phyloP scores from a whole-genome alignment of 2,113 vertebrate genomes.

The Raja brachyura region DNA sequence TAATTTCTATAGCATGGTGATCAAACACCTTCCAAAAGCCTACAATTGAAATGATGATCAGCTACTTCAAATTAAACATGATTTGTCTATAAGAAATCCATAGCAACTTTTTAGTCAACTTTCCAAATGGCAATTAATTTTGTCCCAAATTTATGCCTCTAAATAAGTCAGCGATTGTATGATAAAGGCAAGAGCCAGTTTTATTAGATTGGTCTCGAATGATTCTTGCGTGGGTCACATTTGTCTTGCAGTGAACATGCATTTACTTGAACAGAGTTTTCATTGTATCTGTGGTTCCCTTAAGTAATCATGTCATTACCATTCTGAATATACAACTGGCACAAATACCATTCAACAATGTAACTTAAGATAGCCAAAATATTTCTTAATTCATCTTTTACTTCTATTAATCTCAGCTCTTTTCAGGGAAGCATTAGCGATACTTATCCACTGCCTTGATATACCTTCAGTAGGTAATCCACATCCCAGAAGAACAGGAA shows the following conservation, averaged over 20 bases:
- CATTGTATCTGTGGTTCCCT: background rate
- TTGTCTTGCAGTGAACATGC: background rate
- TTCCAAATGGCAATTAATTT: background rate
- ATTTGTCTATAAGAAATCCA: background rate
- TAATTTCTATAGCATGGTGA: too few relatives aligned
- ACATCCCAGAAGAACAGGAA: too few relatives aligned
- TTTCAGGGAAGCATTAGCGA: too few relatives aligned
- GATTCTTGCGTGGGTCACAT: background rate
- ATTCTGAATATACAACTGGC: background rate
- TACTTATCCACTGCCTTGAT: too few relatives aligned
- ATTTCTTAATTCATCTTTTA: background rate
- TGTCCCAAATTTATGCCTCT: background rate
- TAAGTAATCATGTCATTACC: background rate
- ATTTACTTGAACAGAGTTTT: background rate
- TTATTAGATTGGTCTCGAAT: background rate
- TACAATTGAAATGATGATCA: too few relatives aligned
- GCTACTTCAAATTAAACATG: too few relatives aligned
- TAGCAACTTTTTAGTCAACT: background rate
- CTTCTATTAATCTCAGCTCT: background rate
- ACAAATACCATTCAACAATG: too few relatives aligned
- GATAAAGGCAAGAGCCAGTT: background rate
- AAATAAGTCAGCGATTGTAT: background rate
- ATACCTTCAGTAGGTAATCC: too few relatives aligned
- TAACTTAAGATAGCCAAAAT: background rate
- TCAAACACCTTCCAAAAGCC: too few relatives aligned